Base-by-base conservation (phyloP, 2,113 vertebrate genomes). In the Megaceryle torquata region DNA sequence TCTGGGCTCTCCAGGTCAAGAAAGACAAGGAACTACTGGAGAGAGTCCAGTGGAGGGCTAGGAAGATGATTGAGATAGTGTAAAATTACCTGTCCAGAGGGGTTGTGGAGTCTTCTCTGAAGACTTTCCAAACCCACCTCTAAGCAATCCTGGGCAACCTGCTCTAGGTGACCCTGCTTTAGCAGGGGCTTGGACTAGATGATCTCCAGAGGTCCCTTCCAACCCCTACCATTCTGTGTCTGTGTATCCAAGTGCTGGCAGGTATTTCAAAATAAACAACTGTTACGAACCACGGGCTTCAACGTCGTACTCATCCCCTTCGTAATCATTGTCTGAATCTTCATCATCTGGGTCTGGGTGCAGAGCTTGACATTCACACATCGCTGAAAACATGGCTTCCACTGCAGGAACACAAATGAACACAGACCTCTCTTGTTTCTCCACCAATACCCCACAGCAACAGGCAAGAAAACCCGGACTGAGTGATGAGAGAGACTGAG, bases 361-460 rank as follows among this genome's bases (percentile, higher is more conserved):
- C 86, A 99, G 97, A 25, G 99, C 99, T 93, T 99, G 99, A 94
- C 99, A 99, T 13, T 99, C 99, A 13, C 99, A 99, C 99, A 99
- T 99, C 0, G 99, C 98, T 11, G 99, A 98, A 91, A 99, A 99
- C 99, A 99, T 99, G 78, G 98, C 94, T 86, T 99, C 99, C 98
- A 99, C 99, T 99, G 86, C 31, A 50, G 61, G 63, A 33, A 92
- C 79, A 96, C 65, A 96, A 65, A 26, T 0, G 4, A 43, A 64
- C 44, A 82, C 35, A 84, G 11, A 60, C 33, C 28, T 63, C 28
- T 10, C 60, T 72, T 3, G 0, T 82, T 83, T 79, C 57, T 76
- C 51, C 77, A 76, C 2, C 69, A 84, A 37, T 2, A 50, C 2
- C 26, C 35, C 76, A n/a, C 35, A 69, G 13, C n/a, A 48, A 24